phyloP scores from a whole-genome alignment of 1,140 invertebrate species.

The Drosophila sulfurigaster region DNA sequence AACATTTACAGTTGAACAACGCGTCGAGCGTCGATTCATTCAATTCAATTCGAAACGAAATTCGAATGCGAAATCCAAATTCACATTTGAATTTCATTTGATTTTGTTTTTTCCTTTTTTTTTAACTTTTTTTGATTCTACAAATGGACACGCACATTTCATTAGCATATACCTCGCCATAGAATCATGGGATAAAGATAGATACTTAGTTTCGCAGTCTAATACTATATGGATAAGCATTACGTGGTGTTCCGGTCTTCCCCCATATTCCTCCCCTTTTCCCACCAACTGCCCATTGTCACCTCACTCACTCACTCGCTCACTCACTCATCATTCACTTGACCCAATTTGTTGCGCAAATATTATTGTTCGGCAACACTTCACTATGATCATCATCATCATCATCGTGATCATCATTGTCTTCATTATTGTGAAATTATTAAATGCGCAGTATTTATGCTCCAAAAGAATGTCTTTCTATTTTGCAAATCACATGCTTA shows the following conservation, averaged over 20 bases:
- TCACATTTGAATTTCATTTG: conserved; percentile 11
- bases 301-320: too few species aligned
- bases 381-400: background rate
- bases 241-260: conserved; percentile 44
- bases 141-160: conserved; percentile 66
- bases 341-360: conserved; percentile 78
- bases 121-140: conserved; percentile 23
- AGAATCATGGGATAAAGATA: conserved; percentile 11
- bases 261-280: too few species aligned
- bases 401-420: background rate
- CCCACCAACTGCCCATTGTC: too few species aligned
- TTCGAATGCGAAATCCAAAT: conserved; percentile 33
- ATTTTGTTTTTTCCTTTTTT: background rate
- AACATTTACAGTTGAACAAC: conserved; percentile 73
- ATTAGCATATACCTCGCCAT: conserved; percentile 65
- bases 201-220: conserved; percentile 12
- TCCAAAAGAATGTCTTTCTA: background rate
- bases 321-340: conserved; percentile 36
- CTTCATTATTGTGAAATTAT: conserved; percentile 20
- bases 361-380: conserved; percentile 53
- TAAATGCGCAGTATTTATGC: conserved; percentile 19
- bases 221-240: conserved; percentile 50
- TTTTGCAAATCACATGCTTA: too few species aligned
- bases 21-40: conserved; percentile 53
- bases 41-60: conserved; percentile 30